phyloP scores from a whole-genome alignment of 2,113 vertebrate genomes.

The Corvus cornix region DNA sequence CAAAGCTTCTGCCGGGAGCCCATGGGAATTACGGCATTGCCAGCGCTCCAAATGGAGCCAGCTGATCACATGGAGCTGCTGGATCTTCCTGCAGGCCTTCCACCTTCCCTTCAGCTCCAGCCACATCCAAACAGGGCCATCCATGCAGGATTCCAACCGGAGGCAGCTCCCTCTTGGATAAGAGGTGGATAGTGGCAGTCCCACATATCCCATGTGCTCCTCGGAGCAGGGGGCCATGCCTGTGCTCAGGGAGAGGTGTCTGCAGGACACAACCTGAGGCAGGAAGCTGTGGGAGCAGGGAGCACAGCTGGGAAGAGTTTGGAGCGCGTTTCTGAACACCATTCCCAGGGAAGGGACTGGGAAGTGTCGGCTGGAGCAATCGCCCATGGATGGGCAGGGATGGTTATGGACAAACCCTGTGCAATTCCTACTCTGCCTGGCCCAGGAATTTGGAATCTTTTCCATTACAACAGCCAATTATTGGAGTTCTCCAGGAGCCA shows the following conservation, averaged over 20 bases:
- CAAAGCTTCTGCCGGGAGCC: not conserved
- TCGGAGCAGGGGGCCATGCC: not conserved
- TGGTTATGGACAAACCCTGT: not conserved
- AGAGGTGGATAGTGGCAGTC: accelerated
- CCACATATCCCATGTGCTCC: not conserved
- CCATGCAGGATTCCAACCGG: not conserved
- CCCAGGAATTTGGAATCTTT: not conserved
- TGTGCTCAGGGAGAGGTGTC: not conserved
- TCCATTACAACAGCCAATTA: not conserved
- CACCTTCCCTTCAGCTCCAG: not conserved
- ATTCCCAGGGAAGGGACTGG: not conserved
- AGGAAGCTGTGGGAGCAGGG: not conserved
- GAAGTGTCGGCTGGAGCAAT: not conserved
- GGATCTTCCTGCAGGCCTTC: not conserved
- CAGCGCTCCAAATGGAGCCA: accelerated
- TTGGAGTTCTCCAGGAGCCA: not conserved
- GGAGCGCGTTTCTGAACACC: not conserved
- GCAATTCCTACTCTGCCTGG: not conserved
- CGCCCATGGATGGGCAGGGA: not conserved
- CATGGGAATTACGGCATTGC: accelerated
- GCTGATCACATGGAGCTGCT: not conserved
- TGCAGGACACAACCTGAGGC: not conserved
- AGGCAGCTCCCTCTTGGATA: not conserved
- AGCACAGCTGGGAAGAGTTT: not conserved
- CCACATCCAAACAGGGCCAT: not conserved